Percentiles rank a stretch among this genome's conserved stretches.
These are phyloP conservation scores for Melipona bicolor DNA, from an alignment of 2,888 invertebrate genomes.

Conservation along the genomic window DNA sequence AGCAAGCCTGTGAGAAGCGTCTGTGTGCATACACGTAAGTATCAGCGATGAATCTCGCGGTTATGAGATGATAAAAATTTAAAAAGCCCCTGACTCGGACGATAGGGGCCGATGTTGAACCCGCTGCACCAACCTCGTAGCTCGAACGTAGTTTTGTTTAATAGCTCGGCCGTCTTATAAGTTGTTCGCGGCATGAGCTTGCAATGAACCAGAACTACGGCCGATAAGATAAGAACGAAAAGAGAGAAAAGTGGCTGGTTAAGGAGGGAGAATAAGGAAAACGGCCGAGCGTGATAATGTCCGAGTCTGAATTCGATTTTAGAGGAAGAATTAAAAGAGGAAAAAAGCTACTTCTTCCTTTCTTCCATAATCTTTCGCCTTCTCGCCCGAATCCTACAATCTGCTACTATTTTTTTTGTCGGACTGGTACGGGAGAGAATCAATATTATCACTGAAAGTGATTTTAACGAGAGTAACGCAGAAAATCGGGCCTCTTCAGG, in stretches of 20 bases:
- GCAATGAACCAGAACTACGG: slow-evolving; percentile 45
- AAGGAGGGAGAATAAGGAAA: slow-evolving; percentile 25
- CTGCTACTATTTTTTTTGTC: background rate
- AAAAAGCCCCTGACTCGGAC: slow-evolving; percentile 20
- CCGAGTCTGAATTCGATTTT: slow-evolving; percentile 24
- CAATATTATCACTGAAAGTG: background rate
- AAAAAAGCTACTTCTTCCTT: background rate
- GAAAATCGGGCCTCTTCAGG: too few species aligned
- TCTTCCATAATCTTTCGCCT: background rate
- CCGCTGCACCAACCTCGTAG: background rate
- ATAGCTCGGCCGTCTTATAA: slow-evolving; percentile 33
- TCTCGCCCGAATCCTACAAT: background rate
- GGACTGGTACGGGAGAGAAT: background rate
- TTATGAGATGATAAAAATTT: slow-evolving; percentile 19
- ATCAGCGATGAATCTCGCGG: slow-evolving; percentile 8
- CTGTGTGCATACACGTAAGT: background rate
- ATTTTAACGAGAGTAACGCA: too few species aligned
- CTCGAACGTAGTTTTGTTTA: slow-evolving; percentile 43
- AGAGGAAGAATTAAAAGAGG: slow-evolving; percentile 2
- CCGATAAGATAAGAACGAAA: slow-evolving; percentile 50
- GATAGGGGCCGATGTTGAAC: slow-evolving; percentile 25
- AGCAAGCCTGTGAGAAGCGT: background rate
- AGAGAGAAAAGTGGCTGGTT: slow-evolving; percentile 22
- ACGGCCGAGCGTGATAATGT: slow-evolving; percentile 33
- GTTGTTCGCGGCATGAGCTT: slow-evolving; percentile 3